A percentile compares a stretch with the other conserved stretches of the same genome.
Evolutionary conservation across 2,797 vertebrate species (phyloP).

Genomic region (Ceryle rudis): DNA sequence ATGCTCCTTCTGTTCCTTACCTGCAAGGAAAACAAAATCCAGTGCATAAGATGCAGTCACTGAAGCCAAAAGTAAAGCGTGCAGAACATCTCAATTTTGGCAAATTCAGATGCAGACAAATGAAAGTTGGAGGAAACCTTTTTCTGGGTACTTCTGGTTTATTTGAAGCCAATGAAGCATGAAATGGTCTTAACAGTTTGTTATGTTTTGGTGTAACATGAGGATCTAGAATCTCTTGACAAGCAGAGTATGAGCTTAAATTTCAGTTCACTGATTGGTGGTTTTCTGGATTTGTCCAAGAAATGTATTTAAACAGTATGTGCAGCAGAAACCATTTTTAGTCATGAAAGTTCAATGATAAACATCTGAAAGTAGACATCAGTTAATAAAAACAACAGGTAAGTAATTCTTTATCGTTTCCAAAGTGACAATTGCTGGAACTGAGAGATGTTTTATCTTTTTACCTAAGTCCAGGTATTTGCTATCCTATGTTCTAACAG

Average conservation of each 20-base stretch:
- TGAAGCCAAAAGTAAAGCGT: not conserved
- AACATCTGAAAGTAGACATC: not conserved
- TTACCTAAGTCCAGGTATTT: not conserved
- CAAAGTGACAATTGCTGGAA: not conserved
- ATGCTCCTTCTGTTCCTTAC: not conserved
- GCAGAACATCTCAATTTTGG: not conserved
- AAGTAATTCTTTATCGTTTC: not conserved
- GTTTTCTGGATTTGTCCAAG: constrained; percentile 2
- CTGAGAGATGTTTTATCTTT: not conserved
- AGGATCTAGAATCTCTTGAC: constrained; percentile 58
- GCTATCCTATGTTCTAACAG: not conserved
- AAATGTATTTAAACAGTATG: constrained; percentile 45
- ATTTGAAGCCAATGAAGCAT: constrained; percentile 57
- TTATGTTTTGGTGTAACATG: constrained; percentile 44
- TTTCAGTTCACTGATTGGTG: constrained; percentile 60
- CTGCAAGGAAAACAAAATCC: not conserved
- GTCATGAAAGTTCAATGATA: not conserved
- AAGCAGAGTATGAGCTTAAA: constrained; percentile 25
- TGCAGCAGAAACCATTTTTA: not conserved
- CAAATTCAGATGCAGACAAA: constrained; percentile 28
- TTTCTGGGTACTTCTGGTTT: constrained; percentile 60
- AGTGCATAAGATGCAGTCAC: not conserved
- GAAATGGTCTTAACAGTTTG: constrained; percentile 63
- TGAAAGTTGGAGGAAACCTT: constrained; percentile 22
- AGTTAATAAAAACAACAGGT: not conserved